phyloP scores from a whole-genome alignment of 2,113 vertebrate species.

The Pionites leucogaster region DNA sequence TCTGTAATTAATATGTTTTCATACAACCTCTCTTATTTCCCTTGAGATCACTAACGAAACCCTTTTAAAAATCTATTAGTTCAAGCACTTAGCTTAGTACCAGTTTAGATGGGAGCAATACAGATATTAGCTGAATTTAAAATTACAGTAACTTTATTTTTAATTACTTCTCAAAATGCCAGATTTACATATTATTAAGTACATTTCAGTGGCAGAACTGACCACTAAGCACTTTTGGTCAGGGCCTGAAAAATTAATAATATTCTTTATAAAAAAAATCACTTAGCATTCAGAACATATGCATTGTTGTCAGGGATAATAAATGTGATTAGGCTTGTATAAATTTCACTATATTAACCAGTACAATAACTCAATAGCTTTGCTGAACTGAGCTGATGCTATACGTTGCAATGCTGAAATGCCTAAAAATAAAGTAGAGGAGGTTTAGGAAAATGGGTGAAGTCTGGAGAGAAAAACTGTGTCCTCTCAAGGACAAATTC shows the following conservation, averaged over 20 bases:
- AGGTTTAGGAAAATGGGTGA: neutral
- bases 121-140: constrained; percentile 65
- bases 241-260: constrained; percentile 71
- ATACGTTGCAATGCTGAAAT: constrained; percentile 33
- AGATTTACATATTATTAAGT: constrained; percentile 76
- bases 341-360: constrained; percentile 72
- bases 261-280: constrained; percentile 58
- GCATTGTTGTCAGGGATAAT: constrained; percentile 75
- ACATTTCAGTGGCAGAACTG: constrained; percentile 72
- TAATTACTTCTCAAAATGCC: constrained; percentile 75
- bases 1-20: constrained; percentile 67
- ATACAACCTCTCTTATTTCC: constrained; percentile 59
- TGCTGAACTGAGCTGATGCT: constrained; percentile 45
- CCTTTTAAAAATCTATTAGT: constrained; percentile 66
- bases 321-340: constrained; percentile 77
- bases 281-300: constrained; percentile 73
- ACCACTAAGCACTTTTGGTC: constrained; percentile 75
- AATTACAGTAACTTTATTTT: constrained; percentile 68
- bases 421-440: neutral
- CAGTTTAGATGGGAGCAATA: constrained; percentile 43
- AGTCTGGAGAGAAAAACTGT: neutral
- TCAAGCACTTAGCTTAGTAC: constrained; percentile 63
- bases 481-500: neutral
- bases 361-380: constrained; percentile 66
- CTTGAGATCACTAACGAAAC: constrained; percentile 62